Base-by-base conservation (phyloP, 2,888 invertebrate species). In the Noctua comes region DNA sequence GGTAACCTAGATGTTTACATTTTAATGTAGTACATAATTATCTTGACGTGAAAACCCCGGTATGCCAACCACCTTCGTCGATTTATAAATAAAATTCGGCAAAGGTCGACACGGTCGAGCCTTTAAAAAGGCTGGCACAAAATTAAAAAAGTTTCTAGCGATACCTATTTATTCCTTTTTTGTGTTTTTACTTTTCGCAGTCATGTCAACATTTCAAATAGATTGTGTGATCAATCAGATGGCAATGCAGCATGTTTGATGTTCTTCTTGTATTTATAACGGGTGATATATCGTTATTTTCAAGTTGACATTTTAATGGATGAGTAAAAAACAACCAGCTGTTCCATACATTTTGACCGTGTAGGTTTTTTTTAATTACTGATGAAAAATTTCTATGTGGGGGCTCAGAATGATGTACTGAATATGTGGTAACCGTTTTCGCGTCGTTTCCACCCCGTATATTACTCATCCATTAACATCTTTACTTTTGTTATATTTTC, bases 1-100 rank as follows among this genome's bases (percentile, higher is more conserved):
- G 43, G 43, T 66, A 43, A 54, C 70, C 70, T 69, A 27, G 27
- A 54, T 54, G 70, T 69, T 74, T 40, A 73, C 40, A 27, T 69
- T 70, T 31, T 31, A 77, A 40, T 70, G n/a, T 46, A 64, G 16
- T 10, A 46, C 21, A 40, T 62, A 57, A 84, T 71, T 73, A 71
- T 66, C 2, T 21, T 62, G 36, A 40, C 54, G 59, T 54, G 21
- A 72, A 57, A 31, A 72, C 68, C 54, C 40, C 73, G 24, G 71
- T 43, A 51, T 40, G 48, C 4, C 27, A 51, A 69, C 65, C 64
- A 69, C 65, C 64, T 73, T 66, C 36, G n/a, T 51, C 0, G n/a
- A 70, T 66, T 75, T 82, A 82, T 76, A 80, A 80, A 84, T 77
- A 86, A 84, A 82, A 82, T 66, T 66, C n/a, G 18, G 24, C 24